A percentile compares a stretch with the other conserved stretches of the same genome.
Conservation (phyloP, 2,797 vertebrate species). For the Pogonophryne albipinna region DNA sequence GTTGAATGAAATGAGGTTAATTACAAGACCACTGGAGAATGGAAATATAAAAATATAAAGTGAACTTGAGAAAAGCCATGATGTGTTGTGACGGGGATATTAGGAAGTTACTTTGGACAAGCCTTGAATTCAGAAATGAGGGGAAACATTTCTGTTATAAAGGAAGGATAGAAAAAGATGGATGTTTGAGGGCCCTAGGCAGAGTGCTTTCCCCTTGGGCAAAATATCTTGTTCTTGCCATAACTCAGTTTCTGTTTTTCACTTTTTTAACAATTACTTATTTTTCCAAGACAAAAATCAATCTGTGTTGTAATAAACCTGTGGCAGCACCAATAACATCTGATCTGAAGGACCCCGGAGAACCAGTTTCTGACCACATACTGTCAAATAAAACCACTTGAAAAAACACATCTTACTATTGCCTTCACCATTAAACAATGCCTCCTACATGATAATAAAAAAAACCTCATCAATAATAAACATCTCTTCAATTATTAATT, state of each 20-base stretch:
- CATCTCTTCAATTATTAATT: no score
- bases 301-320: neutral
- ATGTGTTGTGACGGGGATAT: slow-evolving; percentile 10
- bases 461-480: no score
- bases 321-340: no score
- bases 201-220: neutral
- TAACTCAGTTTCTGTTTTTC: neutral
- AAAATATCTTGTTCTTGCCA: neutral
- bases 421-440: no score
- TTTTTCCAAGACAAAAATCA: neutral
- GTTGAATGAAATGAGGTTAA: slow-evolving; percentile 74
- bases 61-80: slow-evolving; percentile 38
- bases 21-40: slow-evolving; percentile 62
- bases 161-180: neutral
- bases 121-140: neutral
- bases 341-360: no score
- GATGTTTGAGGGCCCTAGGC: neutral
- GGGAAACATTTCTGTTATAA: neutral
- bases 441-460: no score
- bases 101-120: slow-evolving; percentile 21
- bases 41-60: slow-evolving; percentile 47
- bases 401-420: no score
- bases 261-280: neutral
- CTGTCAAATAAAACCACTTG: no score
- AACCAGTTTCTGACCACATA: no score